Evolutionary conservation across 2,113 vertebrate genomes (phyloP), one percentile per base, ranked within the genome.

Genomic region (Neopipo cinnamomea): DNA sequence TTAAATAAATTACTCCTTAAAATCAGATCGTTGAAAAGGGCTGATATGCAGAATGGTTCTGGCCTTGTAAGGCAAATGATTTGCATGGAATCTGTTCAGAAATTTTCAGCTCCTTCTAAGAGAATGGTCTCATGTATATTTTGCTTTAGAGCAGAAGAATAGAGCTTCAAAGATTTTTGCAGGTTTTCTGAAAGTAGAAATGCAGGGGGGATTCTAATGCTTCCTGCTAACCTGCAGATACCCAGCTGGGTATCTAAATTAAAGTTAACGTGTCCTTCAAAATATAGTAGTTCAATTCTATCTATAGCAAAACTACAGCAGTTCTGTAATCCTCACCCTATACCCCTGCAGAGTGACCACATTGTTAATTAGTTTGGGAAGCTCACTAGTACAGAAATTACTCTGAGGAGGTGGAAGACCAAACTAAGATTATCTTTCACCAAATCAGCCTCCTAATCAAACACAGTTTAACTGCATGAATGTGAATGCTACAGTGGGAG

Each of bases 311-410:
- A 24, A 74, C 20, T 49, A 6, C 5, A 49, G 37, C 4, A 53
- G 17, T 73, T 70, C 28, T 73, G n/a, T 44, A 47, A 23, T 78
- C 21, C 12, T 74, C 2, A 6, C 6, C 12, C 17, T 50, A 14
- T 28, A 3, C 12, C 12, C 2, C 12, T 0, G 2, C 24, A 41
- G 37, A 42, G 7, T 25, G 13, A 61, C 20, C 2, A 2, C 31
- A 20, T 25, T 76, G 31, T 56, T 62, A 27, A 25, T 66, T 3
- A 2, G 11, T 66, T 18, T 58, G 42, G n/a, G 39, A 92, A 68
- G 16, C 30, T 30, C 27, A 52, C 10, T 44, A n/a, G 6, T 52
- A 33, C 59, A 42, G 80, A 83, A 84, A 66, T 46, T 46, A 92
- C 50, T 25, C 22, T 19, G 6, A 4, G 6, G 16, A 20, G 5